Percentiles rank a stretch among this genome's conserved stretches.
Evolutionary conservation across 2,888 invertebrate genomes (phyloP).

Genomic region (Merodon equestris): DNA sequence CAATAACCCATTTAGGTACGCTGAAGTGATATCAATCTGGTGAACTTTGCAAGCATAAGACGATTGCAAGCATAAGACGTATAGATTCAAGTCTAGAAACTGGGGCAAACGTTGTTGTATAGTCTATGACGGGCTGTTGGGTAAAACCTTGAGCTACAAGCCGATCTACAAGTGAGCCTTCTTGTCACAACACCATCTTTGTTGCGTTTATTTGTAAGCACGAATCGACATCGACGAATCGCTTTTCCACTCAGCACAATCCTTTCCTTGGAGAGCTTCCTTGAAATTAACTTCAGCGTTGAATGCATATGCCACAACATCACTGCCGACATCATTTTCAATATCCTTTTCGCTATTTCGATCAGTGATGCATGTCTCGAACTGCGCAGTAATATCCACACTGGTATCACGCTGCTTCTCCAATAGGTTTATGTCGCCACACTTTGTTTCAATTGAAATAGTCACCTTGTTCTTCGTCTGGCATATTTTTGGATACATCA

Average conservation of each 20-base stretch:
- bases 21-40: slow-evolving; percentile 21
- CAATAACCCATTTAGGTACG: slow-evolving; percentile 17
- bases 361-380: not conserved
- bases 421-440: too few species aligned
- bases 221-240: slow-evolving; percentile 13
- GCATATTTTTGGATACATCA: not conserved
- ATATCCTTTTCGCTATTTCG: not conserved
- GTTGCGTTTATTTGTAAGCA: slow-evolving; percentile 9
- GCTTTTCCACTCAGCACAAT: slow-evolving; percentile 19
- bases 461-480: slow-evolving; percentile 16
- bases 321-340: not conserved
- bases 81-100: slow-evolving; percentile 20
- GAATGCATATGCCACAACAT: slow-evolving; percentile 16
- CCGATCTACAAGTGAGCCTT: slow-evolving; percentile 7
- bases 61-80: slow-evolving; percentile 6
- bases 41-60: slow-evolving; percentile 4
- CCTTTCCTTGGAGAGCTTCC: slow-evolving; percentile 6
- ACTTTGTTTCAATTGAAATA: not conserved
- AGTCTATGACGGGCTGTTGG: slow-evolving; percentile 21
- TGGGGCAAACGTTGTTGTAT: slow-evolving; percentile 17
- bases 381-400: too few species aligned
- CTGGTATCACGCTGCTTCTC: too few species aligned
- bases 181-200: slow-evolving; percentile 8
- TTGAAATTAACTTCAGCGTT: slow-evolving; percentile 22
- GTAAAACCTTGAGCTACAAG: slow-evolving; percentile 31